Evolutionary conservation across 2,113 vertebrate genomes (phyloP), one percentile per base, ranked within the genome.

Genomic region (Muntiacus muntjak): DNA sequence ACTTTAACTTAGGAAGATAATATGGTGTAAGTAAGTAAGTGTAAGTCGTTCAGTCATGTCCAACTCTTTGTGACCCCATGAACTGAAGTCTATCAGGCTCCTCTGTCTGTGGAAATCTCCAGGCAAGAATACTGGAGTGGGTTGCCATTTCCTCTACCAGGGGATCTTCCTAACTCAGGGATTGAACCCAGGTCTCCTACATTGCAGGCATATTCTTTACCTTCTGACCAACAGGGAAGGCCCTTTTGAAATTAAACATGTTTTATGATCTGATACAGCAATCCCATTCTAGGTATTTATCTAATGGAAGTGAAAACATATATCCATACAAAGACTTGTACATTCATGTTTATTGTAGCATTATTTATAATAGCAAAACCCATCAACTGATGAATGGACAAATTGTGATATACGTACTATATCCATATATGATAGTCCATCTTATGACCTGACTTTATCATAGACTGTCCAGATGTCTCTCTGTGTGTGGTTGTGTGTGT

Each of bases 131-230:
- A 71, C n/a, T 71, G 17, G 17, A 36, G 9, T 71, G 64, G 64
- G 64, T 36, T 71, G 64, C n/a, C 64, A 36, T 71, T 71, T 71
- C 64, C 64, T 71, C 64, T 6, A 36, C n/a, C 19, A 36, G n/a
- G 64, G 9, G 64, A 36, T 71, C 64, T 71, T 71, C n/a, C 9
- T 36, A 71, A 36, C 17, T 1, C 64, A 71, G n/a, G 64, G n/a
- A 36, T 36, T 0, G 5, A 71, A 71, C 9, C n/a, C 0, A 0
- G 62, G 67, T 71, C n/a, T 36, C 5, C 1, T 71, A 71, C 2
- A 5, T 71, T 71, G 67, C n/a, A 71, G 67, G n/a, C 67, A 71
- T n/a, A 40, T 71, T 71, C n/a, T 71, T 36, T 19, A 71, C 67
- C 67, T 71, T 71, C 67, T 71, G n/a, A 23, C 67, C 67, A 36